These are phyloP conservation scores for Dasysyrphus albostriatus DNA, from an alignment of 2,888 invertebrate genomes.

Conservation along the genomic window DNA sequence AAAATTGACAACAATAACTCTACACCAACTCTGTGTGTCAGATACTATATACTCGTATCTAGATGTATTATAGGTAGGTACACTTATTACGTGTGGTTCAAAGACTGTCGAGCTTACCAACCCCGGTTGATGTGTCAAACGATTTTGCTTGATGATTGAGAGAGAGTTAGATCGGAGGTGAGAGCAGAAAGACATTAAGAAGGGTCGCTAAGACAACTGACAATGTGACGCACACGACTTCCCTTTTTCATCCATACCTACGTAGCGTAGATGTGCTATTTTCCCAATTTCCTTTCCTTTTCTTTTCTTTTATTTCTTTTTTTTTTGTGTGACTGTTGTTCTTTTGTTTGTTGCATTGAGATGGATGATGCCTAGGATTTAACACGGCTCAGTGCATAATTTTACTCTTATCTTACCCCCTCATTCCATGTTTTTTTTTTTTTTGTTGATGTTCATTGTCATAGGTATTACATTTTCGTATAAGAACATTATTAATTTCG, in stretches of 20 bases:
- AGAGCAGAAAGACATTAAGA: conserved; percentile 20
- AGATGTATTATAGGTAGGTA: neutral
- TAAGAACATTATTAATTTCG: conserved; percentile 69
- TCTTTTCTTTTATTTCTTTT: conserved; percentile 38
- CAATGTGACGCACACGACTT: conserved; percentile 44
- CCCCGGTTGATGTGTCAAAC: conserved; percentile 62
- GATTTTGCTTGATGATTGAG: conserved; percentile 39
- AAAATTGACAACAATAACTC: conserved; percentile 58
- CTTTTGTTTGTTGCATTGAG: conserved; percentile 37
- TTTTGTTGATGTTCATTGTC: conserved; percentile 34
- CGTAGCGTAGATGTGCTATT: conserved; percentile 14
- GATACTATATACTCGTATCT: neutral
- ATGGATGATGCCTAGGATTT: conserved; percentile 65
- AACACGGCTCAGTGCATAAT: conserved; percentile 66
- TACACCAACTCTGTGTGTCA: neutral
- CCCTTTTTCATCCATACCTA: conserved; percentile 31
- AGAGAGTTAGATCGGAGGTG: conserved; percentile 12
- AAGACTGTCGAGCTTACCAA: conserved; percentile 33
- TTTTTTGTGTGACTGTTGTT: conserved; percentile 13
- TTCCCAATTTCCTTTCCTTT: conserved; percentile 65
- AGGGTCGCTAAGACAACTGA: conserved; percentile 63
- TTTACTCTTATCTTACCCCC: conserved; percentile 42
- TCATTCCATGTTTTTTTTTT: neutral
- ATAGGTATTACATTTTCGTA: conserved; percentile 17
- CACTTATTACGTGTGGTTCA: conserved; percentile 17